Conservation (phyloP, 2,797 vertebrate species). For the Oryzias sinensis region DNA sequence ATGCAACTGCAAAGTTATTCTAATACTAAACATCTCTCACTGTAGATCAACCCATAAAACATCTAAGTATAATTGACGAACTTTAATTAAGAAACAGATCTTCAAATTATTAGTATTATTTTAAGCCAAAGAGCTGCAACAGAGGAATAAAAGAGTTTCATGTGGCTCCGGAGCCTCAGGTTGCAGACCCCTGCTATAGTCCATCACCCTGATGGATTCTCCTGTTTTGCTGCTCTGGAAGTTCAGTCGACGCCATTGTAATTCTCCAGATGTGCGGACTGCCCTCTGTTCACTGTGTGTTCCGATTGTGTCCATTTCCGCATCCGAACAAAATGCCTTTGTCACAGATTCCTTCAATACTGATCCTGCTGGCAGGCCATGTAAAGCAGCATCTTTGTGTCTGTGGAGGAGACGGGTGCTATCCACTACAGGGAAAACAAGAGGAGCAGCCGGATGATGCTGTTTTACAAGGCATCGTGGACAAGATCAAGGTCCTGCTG, state of each 20-base stretch:
- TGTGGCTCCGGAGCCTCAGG: too few species aligned
- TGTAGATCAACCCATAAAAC: too few species aligned
- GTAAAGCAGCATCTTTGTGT: constrained; percentile 69
- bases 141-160: too few species aligned
- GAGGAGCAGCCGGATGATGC: constrained; percentile 45
- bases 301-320: constrained; percentile 67
- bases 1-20: too few species aligned
- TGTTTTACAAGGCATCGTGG: constrained; percentile 42
- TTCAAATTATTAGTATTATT: too few species aligned
- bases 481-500: too few species aligned
- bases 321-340: constrained; percentile 67
- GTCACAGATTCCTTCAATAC: constrained; percentile 44
- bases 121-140: too few species aligned
- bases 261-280: constrained; percentile 62
- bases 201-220: constrained; percentile 59
- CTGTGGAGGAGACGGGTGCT: constrained; percentile 63
- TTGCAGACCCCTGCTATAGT: constrained; percentile 6
- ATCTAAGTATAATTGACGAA: too few species aligned
- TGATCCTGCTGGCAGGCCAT: constrained; percentile 39
- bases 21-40: too few species aligned
- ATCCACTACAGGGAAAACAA: constrained; percentile 53
- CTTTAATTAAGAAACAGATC: too few species aligned
- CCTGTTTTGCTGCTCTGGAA: constrained; percentile 46
- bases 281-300: constrained; percentile 42
- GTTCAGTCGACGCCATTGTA: constrained; percentile 49